Evolutionary conservation across 2,113 vertebrate species (phyloP).

Genomic region (Polyodon spathula): DNA sequence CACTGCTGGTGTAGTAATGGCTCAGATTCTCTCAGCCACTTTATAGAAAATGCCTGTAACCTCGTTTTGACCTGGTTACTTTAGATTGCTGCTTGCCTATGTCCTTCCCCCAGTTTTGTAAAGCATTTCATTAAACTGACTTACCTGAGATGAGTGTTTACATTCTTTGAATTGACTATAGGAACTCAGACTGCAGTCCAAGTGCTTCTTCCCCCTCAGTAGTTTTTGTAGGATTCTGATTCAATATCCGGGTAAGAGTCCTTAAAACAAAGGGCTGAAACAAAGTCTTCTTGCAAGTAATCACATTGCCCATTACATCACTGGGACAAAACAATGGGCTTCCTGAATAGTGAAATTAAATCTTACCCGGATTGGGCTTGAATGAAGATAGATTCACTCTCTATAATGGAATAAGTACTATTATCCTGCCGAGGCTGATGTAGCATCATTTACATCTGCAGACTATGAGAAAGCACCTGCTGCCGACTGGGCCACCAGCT

Average conservation of each 20-base stretch:
- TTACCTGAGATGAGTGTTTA: slow-evolving; percentile 1
- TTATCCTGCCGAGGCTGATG: background rate
- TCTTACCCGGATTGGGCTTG: slow-evolving; percentile 15
- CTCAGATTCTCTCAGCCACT: background rate
- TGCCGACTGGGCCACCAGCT: background rate
- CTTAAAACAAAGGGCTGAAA: slow-evolving; percentile 15
- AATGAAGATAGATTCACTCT: slow-evolving; percentile 32
- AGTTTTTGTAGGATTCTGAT: slow-evolving; percentile 8
- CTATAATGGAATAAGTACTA: slow-evolving; percentile 16
- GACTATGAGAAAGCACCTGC: slow-evolving; percentile 14
- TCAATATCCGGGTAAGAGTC: slow-evolving; percentile 7
- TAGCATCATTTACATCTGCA: slow-evolving; percentile 16
- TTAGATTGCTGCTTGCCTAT: background rate
- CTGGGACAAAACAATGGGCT: slow-evolving; percentile 21
- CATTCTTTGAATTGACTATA: background rate
- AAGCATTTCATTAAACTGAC: slow-evolving; percentile 9
- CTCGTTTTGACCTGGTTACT: slow-evolving; percentile 13
- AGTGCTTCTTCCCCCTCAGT: background rate
- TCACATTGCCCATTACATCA: slow-evolving; percentile 17
- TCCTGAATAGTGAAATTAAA: slow-evolving; percentile 30
- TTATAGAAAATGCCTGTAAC: background rate
- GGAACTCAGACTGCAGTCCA: background rate
- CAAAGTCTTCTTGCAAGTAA: slow-evolving; percentile 24
- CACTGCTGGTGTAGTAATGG: no score
- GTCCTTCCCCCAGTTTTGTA: background rate